These are phyloP conservation scores for Oscheius sp. DNA, from an alignment of 1,140 invertebrate genomes.

Conservation along the genomic window DNA sequence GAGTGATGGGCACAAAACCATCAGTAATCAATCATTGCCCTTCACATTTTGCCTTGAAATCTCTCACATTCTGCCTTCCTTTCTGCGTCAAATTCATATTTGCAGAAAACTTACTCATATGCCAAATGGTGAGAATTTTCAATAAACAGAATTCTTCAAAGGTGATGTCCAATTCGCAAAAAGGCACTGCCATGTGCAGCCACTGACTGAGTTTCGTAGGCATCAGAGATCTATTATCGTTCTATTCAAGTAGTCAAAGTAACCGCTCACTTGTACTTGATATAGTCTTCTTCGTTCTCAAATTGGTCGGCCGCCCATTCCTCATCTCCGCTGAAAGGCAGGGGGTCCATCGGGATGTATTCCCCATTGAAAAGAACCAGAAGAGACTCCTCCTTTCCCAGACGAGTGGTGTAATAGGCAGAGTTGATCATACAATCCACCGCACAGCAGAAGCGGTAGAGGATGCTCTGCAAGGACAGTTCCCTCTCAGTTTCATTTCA, in stretches of 20 bases:
- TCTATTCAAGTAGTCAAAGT: not conserved
- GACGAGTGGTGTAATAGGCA: conserved; percentile 17
- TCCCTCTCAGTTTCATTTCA: not conserved
- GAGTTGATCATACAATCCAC: conserved; percentile 27
- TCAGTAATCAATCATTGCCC: not conserved
- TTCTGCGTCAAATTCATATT: not conserved
- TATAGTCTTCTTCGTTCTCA: conserved; percentile 18
- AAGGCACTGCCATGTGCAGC: conserved; percentile 17
- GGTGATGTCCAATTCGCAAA: conserved; percentile 26
- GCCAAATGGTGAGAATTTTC: conserved; percentile 36
- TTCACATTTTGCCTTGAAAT: not conserved
- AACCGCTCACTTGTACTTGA: conserved; percentile 34
- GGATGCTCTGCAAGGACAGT: conserved; percentile 6
- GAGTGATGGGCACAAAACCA: not conserved
- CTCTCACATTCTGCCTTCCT: not conserved
- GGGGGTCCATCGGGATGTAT: conserved; percentile 24
- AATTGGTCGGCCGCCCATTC: not conserved
- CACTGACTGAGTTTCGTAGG: conserved; percentile 32
- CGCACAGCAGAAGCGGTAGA: conserved; percentile 19
- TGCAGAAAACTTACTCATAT: conserved; percentile 24
- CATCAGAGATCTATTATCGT: conserved; percentile 30
- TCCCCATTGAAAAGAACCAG: conserved; percentile 27
- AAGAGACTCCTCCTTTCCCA: conserved; percentile 8
- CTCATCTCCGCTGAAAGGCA: conserved; percentile 17
- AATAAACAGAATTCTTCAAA: conserved; percentile 32